Evolutionary conservation across 64 coral and sea anemone species (phyloP).

Genomic region (Exaiptasia diaphana): DNA sequence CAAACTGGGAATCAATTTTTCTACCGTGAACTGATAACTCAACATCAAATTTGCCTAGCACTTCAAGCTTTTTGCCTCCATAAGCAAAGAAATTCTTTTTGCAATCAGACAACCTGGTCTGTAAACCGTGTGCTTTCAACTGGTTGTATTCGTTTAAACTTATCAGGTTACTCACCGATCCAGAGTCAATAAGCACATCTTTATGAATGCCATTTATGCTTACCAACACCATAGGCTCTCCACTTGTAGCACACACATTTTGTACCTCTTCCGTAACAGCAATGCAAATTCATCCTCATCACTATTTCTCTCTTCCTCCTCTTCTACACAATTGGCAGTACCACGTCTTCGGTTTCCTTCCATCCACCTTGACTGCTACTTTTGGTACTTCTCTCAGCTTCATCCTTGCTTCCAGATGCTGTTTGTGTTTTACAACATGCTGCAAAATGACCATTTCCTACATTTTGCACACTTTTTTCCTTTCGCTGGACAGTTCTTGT

Average conservation of each 20-base stretch:
- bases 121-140: neutral
- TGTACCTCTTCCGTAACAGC: neutral
- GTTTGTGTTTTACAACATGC: conserved; percentile 2
- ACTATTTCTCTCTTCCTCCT: neutral
- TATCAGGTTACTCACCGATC: conserved; percentile 47
- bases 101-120: neutral
- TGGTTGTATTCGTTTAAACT: neutral
- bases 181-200: conserved; percentile 53
- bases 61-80: conserved; percentile 10
- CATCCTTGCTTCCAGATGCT: neutral
- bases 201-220: conserved; percentile 45
- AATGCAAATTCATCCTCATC: conserved; percentile 9
- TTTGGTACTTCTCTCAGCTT: neutral
- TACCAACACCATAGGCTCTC: conserved; percentile 16
- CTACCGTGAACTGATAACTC: conserved; percentile 27
- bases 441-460: neutral
- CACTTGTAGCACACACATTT: neutral
- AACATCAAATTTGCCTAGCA: conserved; percentile 50
- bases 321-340: conserved; percentile 32
- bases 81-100: conserved; percentile 27
- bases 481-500: conserved; percentile 54
- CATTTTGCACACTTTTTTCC: conserved; percentile 41
- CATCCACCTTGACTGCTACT: conserved; percentile 1
- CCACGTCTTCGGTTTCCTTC: conserved; percentile 6
- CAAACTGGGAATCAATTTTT: conserved; percentile 23